A percentile compares a stretch with the other conserved stretches of the same genome.
phyloP scores from a whole-genome alignment of 2,888 invertebrate species.

The Mesorhabditis sp. region DNA sequence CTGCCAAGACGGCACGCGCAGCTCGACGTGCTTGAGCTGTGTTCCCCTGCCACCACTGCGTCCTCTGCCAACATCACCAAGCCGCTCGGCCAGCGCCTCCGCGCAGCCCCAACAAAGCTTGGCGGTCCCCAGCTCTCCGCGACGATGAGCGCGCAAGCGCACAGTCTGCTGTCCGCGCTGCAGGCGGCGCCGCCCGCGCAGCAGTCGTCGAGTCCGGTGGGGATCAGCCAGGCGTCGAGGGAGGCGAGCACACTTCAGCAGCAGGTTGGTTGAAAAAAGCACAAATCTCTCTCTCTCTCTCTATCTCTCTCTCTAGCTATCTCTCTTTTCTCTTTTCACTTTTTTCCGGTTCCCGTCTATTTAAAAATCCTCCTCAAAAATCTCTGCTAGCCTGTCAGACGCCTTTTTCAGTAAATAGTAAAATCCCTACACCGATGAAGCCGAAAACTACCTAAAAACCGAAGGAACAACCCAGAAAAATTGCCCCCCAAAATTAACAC shows the following conservation, averaged over 20 bases:
- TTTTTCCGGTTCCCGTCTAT: no score
- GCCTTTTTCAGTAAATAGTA: no score
- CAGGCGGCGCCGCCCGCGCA: background rate
- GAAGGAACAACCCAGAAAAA: no score
- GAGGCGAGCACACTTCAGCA: background rate
- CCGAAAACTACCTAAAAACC: no score
- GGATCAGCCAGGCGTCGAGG: background rate
- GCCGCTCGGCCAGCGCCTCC: background rate
- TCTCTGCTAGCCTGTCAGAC: no score
- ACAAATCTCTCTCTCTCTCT: no score
- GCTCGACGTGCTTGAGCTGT: background rate
- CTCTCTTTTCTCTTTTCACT: no score
- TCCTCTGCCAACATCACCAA: constrained; percentile 4
- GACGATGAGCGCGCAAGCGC: background rate
- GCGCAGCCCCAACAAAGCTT: background rate
- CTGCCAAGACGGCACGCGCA: background rate
- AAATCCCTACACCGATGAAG: no score
- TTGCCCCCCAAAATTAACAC: no score
- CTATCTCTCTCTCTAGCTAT: no score
- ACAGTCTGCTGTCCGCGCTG: background rate
- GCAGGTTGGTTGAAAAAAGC: background rate
- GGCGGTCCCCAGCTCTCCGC: background rate
- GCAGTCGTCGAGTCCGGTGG: background rate
- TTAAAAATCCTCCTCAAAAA: no score
- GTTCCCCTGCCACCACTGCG: constrained; percentile 6